phyloP scores from a whole-genome alignment of 2,797 vertebrate species.

The Pangasius mekongensis region DNA sequence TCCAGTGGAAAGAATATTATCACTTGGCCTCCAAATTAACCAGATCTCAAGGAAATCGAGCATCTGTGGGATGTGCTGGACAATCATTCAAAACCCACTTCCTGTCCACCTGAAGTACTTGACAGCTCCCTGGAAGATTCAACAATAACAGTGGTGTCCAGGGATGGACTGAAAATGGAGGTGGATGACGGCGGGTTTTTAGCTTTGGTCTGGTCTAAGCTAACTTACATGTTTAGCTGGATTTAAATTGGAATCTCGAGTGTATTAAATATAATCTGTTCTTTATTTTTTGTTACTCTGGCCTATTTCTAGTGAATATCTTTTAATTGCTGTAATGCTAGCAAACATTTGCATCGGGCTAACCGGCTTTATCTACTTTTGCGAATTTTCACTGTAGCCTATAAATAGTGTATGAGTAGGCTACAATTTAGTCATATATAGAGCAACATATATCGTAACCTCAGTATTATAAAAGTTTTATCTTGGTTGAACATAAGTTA shows the following conservation, averaged over 20 bases:
- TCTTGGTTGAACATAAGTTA: background rate
- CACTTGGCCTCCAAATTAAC: no score
- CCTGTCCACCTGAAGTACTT: background rate
- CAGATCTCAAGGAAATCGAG: no score
- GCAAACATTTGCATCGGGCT: background rate
- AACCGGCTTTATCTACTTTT: background rate
- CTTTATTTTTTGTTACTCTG: background rate
- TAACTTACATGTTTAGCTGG: background rate
- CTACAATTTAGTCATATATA: background rate
- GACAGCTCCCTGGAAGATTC: background rate
- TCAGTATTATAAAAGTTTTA: background rate
- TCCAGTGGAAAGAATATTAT: background rate
- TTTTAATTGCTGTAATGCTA: background rate
- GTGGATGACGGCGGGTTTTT: background rate
- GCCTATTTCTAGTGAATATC: background rate
- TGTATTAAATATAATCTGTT: background rate
- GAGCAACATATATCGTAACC: background rate
- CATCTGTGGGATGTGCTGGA: no score
- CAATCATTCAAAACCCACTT: background rate
- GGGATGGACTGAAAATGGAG: background rate
- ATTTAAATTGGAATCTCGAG: background rate
- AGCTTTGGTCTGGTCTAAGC: background rate
- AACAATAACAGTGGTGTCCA: background rate
- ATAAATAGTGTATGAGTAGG: background rate
- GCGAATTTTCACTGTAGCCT: background rate